These are phyloP conservation scores for Corythornis vintsioides DNA, from an alignment of 2,113 vertebrate species.

Conservation along the genomic window DNA sequence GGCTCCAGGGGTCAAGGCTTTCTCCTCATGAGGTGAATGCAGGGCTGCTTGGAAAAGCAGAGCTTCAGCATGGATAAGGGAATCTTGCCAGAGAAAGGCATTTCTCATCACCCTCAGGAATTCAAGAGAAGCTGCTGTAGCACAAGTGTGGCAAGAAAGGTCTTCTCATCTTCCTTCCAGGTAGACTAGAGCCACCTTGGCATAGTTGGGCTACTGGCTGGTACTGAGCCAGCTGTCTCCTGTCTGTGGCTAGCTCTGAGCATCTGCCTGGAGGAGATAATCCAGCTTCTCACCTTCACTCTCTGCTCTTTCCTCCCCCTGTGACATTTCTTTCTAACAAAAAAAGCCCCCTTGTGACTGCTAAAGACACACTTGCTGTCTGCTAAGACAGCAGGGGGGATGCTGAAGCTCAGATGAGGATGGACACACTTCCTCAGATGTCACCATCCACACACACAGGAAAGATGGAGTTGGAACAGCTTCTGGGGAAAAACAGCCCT, in stretches of 20 bases:
- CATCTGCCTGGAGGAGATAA: background rate
- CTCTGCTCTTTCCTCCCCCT: background rate
- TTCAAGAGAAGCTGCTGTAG: background rate
- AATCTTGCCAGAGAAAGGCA: background rate
- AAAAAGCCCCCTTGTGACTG: background rate
- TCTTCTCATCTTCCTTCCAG: background rate
- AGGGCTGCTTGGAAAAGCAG: background rate
- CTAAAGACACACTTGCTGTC: too few relatives aligned
- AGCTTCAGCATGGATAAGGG: background rate
- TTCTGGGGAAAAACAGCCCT: background rate
- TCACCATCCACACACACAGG: background rate
- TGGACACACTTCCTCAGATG: background rate
- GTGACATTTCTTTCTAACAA: background rate
- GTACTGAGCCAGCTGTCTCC: background rate
- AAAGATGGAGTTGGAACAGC: background rate
- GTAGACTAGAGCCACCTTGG: background rate
- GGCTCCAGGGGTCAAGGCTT: background rate
- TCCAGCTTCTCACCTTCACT: background rate
- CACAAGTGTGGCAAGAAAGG: background rate
- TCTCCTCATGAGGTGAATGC: background rate
- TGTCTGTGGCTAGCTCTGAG: background rate
- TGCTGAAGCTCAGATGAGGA: background rate
- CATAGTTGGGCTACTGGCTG: background rate
- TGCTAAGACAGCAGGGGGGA: background rate
- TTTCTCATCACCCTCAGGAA: background rate